These are phyloP conservation scores for Falco novaeseelandiae DNA, from an alignment of 2,797 vertebrate genomes.

Conservation along the genomic window DNA sequence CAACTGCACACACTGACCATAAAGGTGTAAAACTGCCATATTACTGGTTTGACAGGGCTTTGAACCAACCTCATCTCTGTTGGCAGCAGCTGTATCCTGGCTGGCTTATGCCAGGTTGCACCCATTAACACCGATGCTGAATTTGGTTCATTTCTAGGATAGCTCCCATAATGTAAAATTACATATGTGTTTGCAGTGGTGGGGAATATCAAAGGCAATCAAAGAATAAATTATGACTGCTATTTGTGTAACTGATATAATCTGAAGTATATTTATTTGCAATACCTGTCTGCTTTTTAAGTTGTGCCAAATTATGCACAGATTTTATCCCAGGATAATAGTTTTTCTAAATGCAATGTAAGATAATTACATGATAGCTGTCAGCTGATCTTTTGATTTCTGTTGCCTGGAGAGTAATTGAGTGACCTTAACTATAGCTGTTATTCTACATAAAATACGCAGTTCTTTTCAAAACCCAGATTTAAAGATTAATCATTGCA, in stretches of 20 bases:
- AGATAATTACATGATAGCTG: neutral
- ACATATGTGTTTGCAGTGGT: neutral
- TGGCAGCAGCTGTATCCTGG: neutral
- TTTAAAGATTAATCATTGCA: neutral
- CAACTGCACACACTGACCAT: neutral
- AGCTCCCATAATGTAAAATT: neutral
- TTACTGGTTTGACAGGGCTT: neutral
- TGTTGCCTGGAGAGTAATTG: neutral
- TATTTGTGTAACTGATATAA: neutral
- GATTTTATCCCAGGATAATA: neutral
- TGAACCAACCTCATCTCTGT: neutral
- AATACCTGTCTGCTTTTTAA: neutral
- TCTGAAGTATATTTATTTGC: neutral
- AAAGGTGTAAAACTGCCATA: neutral
- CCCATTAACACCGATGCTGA: neutral
- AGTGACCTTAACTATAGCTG: constrained; percentile 1
- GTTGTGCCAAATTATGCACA: neutral
- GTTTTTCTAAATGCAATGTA: neutral
- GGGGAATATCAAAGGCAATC: neutral
- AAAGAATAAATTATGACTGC: neutral
- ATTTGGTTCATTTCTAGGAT: neutral
- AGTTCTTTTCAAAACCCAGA: neutral
- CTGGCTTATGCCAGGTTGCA: neutral
- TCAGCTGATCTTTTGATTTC: constrained; percentile 2
- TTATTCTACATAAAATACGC: neutral